Conservation (phyloP, 1,140 invertebrate species). For the Rhyacophila brunnea region DNA sequence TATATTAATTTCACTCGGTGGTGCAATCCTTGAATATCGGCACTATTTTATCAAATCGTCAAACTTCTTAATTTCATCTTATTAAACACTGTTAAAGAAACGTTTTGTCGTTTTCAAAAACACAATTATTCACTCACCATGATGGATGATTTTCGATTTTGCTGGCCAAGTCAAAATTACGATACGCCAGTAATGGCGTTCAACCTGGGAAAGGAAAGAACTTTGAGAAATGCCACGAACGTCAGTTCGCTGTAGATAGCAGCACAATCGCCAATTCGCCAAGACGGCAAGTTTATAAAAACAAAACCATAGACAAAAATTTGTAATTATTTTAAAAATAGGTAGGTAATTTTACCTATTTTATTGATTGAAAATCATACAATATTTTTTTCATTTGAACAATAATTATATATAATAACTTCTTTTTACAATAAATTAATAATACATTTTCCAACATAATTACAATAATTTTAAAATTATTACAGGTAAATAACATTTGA, state of each 20-base stretch:
- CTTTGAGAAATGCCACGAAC: constrained; percentile 27
- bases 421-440: too few relatives aligned
- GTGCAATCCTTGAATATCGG: constrained; percentile 37
- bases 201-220: constrained; percentile 64
- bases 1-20: constrained; percentile 37
- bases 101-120: constrained; percentile 37
- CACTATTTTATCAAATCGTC: constrained; percentile 41
- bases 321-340: too few relatives aligned
- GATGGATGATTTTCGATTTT: constrained; percentile 82
- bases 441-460: too few relatives aligned
- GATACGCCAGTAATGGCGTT: constrained; percentile 82
- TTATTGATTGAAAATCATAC: too few relatives aligned
- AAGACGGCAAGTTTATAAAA: too few relatives aligned
- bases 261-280: constrained; percentile 16
- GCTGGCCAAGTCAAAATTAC: constrained; percentile 65
- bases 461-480: too few relatives aligned
- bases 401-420: too few relatives aligned
- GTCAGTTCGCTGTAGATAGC: constrained; percentile 11
- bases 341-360: too few relatives aligned
- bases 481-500: too few relatives aligned
- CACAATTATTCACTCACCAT: constrained; percentile 67
- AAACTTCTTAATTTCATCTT: constrained; percentile 46
- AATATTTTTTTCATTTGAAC: too few relatives aligned
- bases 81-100: constrained; percentile 43
- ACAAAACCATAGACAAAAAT: too few relatives aligned